Evolutionary conservation across 2,888 invertebrate species (phyloP), one percentile per base, ranked within the genome.

Genomic region (Pantelozetes paolii): DNA sequence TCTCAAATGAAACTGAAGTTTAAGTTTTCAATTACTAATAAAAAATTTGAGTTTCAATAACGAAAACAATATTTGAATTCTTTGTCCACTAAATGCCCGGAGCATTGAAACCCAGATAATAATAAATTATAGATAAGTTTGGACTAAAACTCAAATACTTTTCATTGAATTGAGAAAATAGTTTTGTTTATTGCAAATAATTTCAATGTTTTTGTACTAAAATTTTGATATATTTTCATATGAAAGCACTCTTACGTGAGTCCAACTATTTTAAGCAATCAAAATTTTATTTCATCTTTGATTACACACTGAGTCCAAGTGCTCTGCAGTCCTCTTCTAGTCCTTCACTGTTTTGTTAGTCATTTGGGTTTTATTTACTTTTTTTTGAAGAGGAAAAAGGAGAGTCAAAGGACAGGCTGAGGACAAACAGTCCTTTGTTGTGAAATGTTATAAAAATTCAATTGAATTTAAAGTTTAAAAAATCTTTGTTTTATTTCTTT

Each of bases 231-330:
- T 26, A 23, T 23, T 20, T 64, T 36, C 20, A 36, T 54, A 20
- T 59, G 32, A 64, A 40, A 45, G 11, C 40, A 28, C 69, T 26
- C 69, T 45, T 69, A 69, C 69, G 69, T 69, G 69, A 69, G 69
- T 15, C 45, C 45, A 26, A 69, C 69, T 69, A 42, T 69, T 69
- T 18, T 28, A 42, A 15, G 45, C 69, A 69, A 69, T 69, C 69
- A 69, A 3, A 69, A 64, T 36, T n/a, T 5, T 15, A 59, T 26
- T 59, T 36, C 23, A 0, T 69, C 45, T 5, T 67, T 69, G 40
- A 69, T 69, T 42, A 42, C 69, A 69, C 40, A 18, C 36, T 23
- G 15, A 30, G 59, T 30, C 30, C 59, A 59, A 59, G 30, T 59
- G 20, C 15, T 15, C 15, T 48, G 8, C 54, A 54, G 28, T 28